phyloP scores from a whole-genome alignment of 2,888 invertebrate species.

The Unio pictorum region DNA sequence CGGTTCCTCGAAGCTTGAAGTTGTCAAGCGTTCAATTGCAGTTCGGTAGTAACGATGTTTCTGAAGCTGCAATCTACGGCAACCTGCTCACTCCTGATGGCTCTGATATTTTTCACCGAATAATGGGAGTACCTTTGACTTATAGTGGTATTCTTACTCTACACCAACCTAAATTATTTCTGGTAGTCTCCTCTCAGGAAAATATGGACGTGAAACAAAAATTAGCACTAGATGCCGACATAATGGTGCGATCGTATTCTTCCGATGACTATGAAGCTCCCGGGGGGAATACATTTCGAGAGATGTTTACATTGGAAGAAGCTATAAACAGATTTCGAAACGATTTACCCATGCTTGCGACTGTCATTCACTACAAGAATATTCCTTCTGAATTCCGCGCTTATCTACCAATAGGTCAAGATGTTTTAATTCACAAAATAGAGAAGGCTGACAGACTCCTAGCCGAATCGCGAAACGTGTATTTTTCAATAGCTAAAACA shows the following conservation, averaged over 20 bases:
- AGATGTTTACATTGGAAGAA: constrained; percentile 33
- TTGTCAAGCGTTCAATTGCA: constrained; percentile 41
- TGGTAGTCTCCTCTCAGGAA: constrained; percentile 47
- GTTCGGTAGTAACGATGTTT: constrained; percentile 12
- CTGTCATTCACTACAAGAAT: constrained; percentile 38
- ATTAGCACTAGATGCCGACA: constrained; percentile 43
- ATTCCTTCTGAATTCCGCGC: constrained; percentile 36
- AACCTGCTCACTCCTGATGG: constrained; percentile 35
- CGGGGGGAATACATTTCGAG: constrained; percentile 8
- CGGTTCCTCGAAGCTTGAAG: constrained; percentile 47
- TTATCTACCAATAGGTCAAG: constrained; percentile 40
- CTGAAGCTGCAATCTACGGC: constrained; percentile 19
- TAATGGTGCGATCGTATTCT: constrained; percentile 22
- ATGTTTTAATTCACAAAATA: constrained; percentile 48
- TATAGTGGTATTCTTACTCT: constrained; percentile 49
- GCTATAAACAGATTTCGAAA: constrained; percentile 41
- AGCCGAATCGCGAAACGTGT: constrained; percentile 37
- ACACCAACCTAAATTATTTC: constrained; percentile 45
- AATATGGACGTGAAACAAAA: constrained; percentile 46
- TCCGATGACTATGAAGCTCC: constrained; percentile 30
- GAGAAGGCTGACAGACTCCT: constrained; percentile 45
- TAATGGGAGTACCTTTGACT: constrained; percentile 44
- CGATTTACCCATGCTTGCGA: constrained; percentile 49
- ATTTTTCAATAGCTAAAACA: constrained; percentile 44
- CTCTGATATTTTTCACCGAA: constrained; percentile 21